Percentiles rank a stretch among this genome's conserved stretches.
phyloP scores from a whole-genome alignment of 1,140 invertebrate genomes.

The Papilio glaucus region DNA sequence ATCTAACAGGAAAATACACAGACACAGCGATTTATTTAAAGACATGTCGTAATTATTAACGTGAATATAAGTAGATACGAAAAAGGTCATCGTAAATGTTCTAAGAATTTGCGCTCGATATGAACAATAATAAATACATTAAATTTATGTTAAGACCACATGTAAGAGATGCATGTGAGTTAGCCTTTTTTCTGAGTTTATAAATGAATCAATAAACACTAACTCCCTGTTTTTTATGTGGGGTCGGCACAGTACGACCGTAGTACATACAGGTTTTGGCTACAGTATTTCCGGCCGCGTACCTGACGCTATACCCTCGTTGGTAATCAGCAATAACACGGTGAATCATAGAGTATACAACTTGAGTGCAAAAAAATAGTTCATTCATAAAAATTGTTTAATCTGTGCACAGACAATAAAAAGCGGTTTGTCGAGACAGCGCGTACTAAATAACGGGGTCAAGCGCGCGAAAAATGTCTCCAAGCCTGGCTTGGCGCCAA shows the following conservation, averaged over 20 bases:
- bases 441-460: conserved; percentile 36
- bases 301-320: no score
- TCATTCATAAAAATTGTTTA: conserved; percentile 21
- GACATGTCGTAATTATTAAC: background rate
- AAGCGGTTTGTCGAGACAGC: conserved; percentile 44
- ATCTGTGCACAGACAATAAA: conserved; percentile 39
- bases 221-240: no score
- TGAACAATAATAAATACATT: background rate
- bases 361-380: conserved; percentile 11
- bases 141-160: background rate
- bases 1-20: no score
- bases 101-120: background rate
- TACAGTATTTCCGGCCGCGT: no score
- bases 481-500: no score
- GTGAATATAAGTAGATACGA: background rate
- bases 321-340: background rate
- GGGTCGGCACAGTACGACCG: no score
- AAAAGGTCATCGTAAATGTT: background rate
- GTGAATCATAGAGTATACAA: background rate
- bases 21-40: background rate
- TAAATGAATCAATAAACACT: background rate
- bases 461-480: no score
- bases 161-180: no score
- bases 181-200: no score
- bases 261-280: no score